Conservation (phyloP, 2,797 vertebrate species). For the Coregonus sp. region DNA sequence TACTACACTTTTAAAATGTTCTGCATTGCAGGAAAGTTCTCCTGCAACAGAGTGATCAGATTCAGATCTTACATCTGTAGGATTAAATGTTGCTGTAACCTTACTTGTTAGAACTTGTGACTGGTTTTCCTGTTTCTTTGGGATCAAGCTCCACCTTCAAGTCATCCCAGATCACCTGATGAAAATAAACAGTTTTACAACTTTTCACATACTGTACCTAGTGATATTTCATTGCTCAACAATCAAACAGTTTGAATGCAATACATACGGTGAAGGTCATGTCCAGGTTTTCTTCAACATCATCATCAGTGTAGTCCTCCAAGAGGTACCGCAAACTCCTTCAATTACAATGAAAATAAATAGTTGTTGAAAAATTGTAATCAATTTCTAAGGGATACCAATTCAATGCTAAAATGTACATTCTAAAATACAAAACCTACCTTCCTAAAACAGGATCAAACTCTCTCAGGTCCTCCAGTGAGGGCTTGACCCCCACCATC, state of each 20-base stretch:
- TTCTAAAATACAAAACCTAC: conserved; percentile 58
- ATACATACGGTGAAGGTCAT: conserved; percentile 83
- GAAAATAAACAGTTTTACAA: neutral
- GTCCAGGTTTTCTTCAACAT: conserved; percentile 74
- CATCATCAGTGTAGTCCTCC: conserved; percentile 81
- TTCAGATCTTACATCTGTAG: neutral
- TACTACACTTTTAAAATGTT: too few species aligned
- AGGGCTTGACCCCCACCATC: conserved; percentile 82
- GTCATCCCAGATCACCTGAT: conserved; percentile 53
- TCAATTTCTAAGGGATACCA: neutral
- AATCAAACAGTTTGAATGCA: neutral
- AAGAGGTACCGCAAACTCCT: conserved; percentile 86
- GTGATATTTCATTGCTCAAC: neutral
- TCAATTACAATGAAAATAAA: conserved; percentile 18
- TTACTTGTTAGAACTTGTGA: conserved; percentile 72
- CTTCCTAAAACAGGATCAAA: conserved; percentile 82
- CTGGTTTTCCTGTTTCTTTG: conserved; percentile 54
- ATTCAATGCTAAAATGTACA: neutral
- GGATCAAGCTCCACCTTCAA: conserved; percentile 66
- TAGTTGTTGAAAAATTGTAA: neutral
- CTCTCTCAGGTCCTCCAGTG: conserved; percentile 89
- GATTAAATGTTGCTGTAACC: neutral
- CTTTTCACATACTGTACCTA: neutral
- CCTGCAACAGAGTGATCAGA: too few species aligned
- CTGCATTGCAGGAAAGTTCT: too few species aligned